Conservation (phyloP, 1,140 invertebrate species). For the Panagrolaimus sp. region DNA sequence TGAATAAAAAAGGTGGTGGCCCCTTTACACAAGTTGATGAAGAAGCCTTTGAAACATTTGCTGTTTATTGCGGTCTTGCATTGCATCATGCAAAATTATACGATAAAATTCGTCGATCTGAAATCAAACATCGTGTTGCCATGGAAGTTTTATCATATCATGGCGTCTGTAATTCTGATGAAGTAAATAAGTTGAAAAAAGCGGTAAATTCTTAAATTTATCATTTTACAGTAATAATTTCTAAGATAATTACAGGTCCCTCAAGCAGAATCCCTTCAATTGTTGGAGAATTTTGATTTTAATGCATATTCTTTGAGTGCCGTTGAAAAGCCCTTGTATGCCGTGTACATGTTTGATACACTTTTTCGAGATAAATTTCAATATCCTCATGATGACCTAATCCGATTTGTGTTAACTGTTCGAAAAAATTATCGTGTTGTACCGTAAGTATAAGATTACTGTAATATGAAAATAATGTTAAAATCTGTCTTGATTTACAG, state of each 20-base stretch:
- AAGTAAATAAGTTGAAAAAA: slow-evolving; percentile 65
- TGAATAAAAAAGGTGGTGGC: slow-evolving; percentile 70
- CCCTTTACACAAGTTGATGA: slow-evolving; percentile 72
- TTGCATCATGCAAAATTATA: slow-evolving; percentile 78
- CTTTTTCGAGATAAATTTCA: slow-evolving; percentile 66
- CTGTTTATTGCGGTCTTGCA: slow-evolving; percentile 76
- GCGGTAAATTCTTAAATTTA: too few species aligned
- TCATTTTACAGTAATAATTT: too few species aligned
- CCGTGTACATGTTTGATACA: slow-evolving; percentile 74
- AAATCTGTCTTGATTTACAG: not conserved
- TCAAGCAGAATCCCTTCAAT: not conserved
- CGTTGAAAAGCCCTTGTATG: slow-evolving; percentile 69
- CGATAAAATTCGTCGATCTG: slow-evolving; percentile 74
- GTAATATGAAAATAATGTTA: not conserved
- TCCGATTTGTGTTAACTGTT: slow-evolving; percentile 73
- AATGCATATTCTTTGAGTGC: slow-evolving; percentile 70
- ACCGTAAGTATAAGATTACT: slow-evolving; percentile 33
- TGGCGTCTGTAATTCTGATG: slow-evolving; percentile 71
- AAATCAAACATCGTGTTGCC: slow-evolving; percentile 74
- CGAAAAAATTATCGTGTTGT: slow-evolving; percentile 76
- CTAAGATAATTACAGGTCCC: too few species aligned
- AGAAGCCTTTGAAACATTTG: slow-evolving; percentile 76
- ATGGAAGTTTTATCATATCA: slow-evolving; percentile 78
- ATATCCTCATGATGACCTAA: slow-evolving; percentile 64
- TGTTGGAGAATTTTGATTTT: slow-evolving; percentile 65